Percentiles rank a stretch among this genome's conserved stretches.
Conservation (phyloP, 2,888 invertebrate species). For the Hesperia comma region DNA sequence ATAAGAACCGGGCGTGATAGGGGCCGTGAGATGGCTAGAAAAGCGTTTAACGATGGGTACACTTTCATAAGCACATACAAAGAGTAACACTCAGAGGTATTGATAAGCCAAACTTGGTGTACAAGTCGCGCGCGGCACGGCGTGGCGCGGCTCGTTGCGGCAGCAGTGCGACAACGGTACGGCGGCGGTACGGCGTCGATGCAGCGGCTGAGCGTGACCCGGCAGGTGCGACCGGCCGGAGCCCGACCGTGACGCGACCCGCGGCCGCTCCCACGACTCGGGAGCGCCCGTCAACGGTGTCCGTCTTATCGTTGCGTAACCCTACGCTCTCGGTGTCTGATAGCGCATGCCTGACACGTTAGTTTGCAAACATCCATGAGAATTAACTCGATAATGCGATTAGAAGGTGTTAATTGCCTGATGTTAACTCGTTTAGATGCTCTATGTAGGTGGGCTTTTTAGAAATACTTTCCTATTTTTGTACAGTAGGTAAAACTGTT, state of each 20-base stretch:
- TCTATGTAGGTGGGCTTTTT: too few relatives aligned
- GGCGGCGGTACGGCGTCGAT: conserved; percentile 42
- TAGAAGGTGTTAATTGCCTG: not conserved
- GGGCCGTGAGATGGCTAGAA: not conserved
- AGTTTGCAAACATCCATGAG: not conserved
- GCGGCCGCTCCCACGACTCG: conserved; percentile 44
- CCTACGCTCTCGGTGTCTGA: not conserved
- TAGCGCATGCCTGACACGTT: not conserved
- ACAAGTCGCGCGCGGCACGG: conserved; percentile 43
- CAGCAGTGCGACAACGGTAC: too few relatives aligned
- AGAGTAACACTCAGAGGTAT: not conserved
- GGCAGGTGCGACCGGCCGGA: conserved; percentile 42
- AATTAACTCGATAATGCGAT: not conserved
- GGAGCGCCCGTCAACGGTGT: conserved; percentile 19
- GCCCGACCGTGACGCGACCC: conserved; percentile 47
- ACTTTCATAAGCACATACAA: conserved; percentile 14
- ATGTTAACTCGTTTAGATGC: too few relatives aligned
- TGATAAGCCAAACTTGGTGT: conserved; percentile 20
- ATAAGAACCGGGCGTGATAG: not conserved
- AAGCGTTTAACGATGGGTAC: not conserved
- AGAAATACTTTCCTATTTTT: too few relatives aligned
- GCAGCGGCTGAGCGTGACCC: conserved; percentile 46
- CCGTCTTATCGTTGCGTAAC: conserved; percentile 40
- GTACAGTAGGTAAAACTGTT: too few relatives aligned
- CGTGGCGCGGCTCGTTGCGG: conserved; percentile 33